These are phyloP conservation scores for Nycticryphes semicollaris DNA, from an alignment of 2,113 vertebrate species.

Conservation along the genomic window DNA sequence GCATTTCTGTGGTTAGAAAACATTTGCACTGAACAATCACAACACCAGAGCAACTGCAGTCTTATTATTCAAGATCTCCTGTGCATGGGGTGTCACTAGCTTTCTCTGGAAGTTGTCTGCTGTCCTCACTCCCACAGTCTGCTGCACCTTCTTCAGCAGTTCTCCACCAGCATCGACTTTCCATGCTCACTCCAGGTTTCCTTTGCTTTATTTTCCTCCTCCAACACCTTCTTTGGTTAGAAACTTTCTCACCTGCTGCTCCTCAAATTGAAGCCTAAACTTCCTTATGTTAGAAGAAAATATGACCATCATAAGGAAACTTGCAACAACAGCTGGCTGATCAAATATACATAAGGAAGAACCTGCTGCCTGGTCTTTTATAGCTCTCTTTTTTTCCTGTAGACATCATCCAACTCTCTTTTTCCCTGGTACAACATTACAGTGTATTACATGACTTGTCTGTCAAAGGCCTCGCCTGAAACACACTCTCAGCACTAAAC, in stretches of 20 bases:
- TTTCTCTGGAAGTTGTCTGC: neutral
- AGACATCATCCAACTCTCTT: neutral
- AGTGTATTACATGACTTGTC: neutral
- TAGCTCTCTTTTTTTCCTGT: neutral
- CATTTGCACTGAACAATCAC: neutral
- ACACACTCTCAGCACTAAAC: neutral
- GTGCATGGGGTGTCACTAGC: fast-evolving
- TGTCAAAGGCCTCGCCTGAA: neutral
- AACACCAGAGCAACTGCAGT: neutral
- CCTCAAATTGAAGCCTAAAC: neutral
- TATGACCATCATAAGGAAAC: neutral
- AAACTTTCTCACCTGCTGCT: neutral
- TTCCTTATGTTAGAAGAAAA: neutral
- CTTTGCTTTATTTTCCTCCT: neutral
- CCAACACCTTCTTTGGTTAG: neutral
- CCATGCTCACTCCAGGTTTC: fast-evolving
- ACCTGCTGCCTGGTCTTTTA: neutral
- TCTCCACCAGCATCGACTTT: neutral
- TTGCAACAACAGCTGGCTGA: constrained; percentile 8
- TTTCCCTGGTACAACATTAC: neutral
- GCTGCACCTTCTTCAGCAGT: neutral
- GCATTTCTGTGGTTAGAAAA: neutral
- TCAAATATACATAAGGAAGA: constrained; percentile 41
- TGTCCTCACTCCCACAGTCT: neutral
- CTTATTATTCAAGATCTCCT: neutral